Conservation (phyloP, 2,797 vertebrate species). For the Aeoliscus strigatus region DNA sequence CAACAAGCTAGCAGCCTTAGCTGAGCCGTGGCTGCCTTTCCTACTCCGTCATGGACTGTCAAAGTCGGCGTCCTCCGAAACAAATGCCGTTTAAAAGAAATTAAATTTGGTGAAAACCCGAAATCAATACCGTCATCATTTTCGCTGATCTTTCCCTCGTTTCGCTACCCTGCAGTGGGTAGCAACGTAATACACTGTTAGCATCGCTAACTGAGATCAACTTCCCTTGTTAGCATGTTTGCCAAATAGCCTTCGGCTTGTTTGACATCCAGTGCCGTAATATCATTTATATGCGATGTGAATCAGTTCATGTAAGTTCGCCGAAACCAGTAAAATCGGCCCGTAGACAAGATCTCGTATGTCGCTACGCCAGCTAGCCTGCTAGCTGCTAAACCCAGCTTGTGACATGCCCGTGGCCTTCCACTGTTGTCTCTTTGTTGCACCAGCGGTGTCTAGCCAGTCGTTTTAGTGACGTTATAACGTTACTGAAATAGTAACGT, state of each 20-base stretch:
- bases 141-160: too few relatives aligned
- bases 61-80: conserved; percentile 72
- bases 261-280: neutral
- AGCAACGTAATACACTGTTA: conserved; percentile 37
- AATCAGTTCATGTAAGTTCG: neutral
- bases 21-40: conserved; percentile 21
- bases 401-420: conserved; percentile 43
- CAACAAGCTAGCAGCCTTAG: conserved; percentile 27
- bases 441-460: neutral
- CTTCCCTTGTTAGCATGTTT: neutral
- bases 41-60: conserved; percentile 54
- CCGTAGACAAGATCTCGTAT: neutral
- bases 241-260: neutral
- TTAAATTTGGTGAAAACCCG: too few relatives aligned
- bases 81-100: too few relatives aligned
- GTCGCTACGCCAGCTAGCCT: conserved; percentile 19
- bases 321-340: neutral
- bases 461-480: too few relatives aligned
- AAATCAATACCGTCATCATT: too few relatives aligned
- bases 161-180: conserved; percentile 3
- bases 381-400: conserved; percentile 26
- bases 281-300: neutral
- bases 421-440: conserved; percentile 47
- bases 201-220: conserved; percentile 23
- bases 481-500: neutral